A percentile compares a stretch with the other conserved stretches of the same genome.
These are phyloP conservation scores for Polyergus mexicanus DNA, from an alignment of 1,140 invertebrate genomes.

Conservation along the genomic window DNA sequence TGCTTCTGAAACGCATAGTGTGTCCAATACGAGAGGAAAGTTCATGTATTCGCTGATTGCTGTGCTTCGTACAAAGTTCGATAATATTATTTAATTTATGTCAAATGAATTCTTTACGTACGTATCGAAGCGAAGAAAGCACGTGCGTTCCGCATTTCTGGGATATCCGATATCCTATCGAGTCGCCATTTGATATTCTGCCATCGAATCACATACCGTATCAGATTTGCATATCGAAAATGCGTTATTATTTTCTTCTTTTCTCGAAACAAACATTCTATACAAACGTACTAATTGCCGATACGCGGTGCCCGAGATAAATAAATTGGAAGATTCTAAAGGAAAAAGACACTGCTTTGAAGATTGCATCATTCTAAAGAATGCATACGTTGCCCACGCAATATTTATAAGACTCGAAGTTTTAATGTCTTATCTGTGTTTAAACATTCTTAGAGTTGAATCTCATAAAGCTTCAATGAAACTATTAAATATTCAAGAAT, in stretches of 20 bases:
- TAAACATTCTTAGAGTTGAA: constrained; percentile 26
- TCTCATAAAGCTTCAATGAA: background rate
- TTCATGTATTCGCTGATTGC: constrained; percentile 1
- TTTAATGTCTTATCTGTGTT: constrained; percentile 15
- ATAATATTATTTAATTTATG: constrained; percentile 4
- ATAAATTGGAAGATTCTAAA: constrained; percentile 8
- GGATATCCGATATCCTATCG: constrained; percentile 72
- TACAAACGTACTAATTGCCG: background rate
- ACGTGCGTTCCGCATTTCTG: constrained; percentile 42
- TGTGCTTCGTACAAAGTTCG: constrained; percentile 11
- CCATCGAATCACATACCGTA: constrained; percentile 17
- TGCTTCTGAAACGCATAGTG: constrained; percentile 1
- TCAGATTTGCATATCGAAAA: background rate
- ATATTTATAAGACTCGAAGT: constrained; percentile 71
- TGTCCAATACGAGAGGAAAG: background rate
- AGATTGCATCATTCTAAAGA: constrained; percentile 60
- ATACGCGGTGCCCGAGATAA: background rate
- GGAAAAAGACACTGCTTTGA: constrained; percentile 39
- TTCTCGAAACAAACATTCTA: background rate
- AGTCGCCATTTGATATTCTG: constrained; percentile 66
- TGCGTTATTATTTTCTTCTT: background rate
- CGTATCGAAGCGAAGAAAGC: constrained; percentile 6
- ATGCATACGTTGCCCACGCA: constrained; percentile 67
- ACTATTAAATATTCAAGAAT: background rate
- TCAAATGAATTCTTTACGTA: constrained; percentile 13